Conservation (phyloP, 1,140 invertebrate species). For the Polyergus mexicanus region DNA sequence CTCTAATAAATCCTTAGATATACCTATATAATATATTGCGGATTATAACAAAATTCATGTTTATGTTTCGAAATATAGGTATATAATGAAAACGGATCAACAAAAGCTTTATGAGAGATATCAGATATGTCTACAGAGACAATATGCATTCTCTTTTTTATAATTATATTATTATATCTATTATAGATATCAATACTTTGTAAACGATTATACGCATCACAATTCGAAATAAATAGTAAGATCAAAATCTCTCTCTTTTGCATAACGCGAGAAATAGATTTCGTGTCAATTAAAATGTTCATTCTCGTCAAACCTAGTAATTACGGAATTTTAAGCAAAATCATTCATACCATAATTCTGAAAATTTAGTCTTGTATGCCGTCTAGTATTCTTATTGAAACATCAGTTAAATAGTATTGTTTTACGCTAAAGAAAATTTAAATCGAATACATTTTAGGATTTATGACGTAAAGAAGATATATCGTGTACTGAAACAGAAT, state of each 20-base stretch:
- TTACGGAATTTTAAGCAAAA: background rate
- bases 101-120: background rate
- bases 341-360: background rate
- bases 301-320: background rate
- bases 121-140: background rate
- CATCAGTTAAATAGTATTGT: background rate
- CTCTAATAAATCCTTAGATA: slow-evolving; percentile 51
- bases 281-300: background rate
- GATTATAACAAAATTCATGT: slow-evolving; percentile 38
- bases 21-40: slow-evolving; percentile 36
- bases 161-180: background rate
- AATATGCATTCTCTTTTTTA: background rate
- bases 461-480: slow-evolving; percentile 45
- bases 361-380: background rate
- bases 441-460: slow-evolving; percentile 22
- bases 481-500: slow-evolving; percentile 79
- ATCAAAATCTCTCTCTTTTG: background rate
- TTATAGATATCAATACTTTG: slow-evolving; percentile 14
- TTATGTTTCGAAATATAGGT: slow-evolving; percentile 27
- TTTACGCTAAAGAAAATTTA: slow-evolving; percentile 4
- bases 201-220: background rate
- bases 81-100: slow-evolving; percentile 3
- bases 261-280: background rate
- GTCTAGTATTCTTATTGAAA: slow-evolving; percentile 14
- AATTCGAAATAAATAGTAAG: background rate